Evolutionary conservation across 2,888 invertebrate species (phyloP).

Genomic region (Nephrocerus scutellatus): DNA sequence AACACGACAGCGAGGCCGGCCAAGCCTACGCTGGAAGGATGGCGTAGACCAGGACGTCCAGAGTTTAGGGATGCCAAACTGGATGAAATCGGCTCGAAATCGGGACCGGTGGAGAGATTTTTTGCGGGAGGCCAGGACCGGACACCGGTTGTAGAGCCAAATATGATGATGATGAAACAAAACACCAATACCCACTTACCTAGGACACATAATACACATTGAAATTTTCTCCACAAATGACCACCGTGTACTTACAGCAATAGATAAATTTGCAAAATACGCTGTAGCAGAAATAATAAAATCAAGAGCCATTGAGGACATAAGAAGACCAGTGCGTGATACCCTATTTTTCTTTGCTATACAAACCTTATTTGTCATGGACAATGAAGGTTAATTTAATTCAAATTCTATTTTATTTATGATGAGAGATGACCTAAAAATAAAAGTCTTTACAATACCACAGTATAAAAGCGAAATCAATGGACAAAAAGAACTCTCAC

Average conservation of each 20-base stretch:
- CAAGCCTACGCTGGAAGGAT: too few species aligned
- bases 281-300: constrained; percentile 6
- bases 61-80: too few species aligned
- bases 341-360: constrained; percentile 2
- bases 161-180: too few species aligned
- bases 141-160: too few species aligned
- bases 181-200: constrained; percentile 11
- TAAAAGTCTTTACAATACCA: neutral
- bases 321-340: constrained; percentile 4
- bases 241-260: constrained; percentile 5
- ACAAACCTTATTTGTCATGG: neutral
- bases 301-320: constrained; percentile 8
- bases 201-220: constrained; percentile 10
- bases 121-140: too few species aligned
- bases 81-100: too few species aligned
- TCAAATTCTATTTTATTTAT: constrained; percentile 4
- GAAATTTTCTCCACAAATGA: constrained; percentile 10
- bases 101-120: too few species aligned
- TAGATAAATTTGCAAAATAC: constrained; percentile 12
- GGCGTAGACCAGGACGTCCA: too few species aligned
- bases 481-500: neutral
- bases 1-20: too few species aligned
- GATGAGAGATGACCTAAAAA: constrained; percentile 2
- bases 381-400: constrained; percentile 3
- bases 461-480: constrained; percentile 2